Evolutionary conservation across 1,140 invertebrate species (phyloP), one percentile per base, ranked within the genome.

Genomic region (Gonatopus flavifemur): DNA sequence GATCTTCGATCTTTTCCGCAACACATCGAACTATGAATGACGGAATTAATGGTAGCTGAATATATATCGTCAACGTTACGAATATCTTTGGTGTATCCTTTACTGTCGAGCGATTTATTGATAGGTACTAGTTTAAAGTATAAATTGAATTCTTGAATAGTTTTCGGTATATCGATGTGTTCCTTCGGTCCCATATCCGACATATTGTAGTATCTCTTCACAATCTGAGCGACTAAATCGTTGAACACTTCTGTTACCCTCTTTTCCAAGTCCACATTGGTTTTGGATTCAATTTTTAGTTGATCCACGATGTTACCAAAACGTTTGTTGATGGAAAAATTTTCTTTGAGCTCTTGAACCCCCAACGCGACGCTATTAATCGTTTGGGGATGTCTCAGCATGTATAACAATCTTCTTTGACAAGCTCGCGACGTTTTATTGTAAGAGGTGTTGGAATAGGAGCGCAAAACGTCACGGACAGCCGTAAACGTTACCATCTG

Each of bases 361-460:
- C 80, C 84, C 1, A 86, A 61, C n/a, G 77, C 62, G 0, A 87
- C 79, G 56, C 82, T 84, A 16, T 82, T 76, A 5, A 72, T 62
- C 0, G 84, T 85, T 3, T 77, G 69, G 0, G 78, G 71, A 44
- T 84, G 82, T 55, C 84, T 84, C 66, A 86, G 65, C 74, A 88
- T 82, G 57, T 85, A 86, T 6, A 80, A 62, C 2, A 88, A 69
- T 15, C 88, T 72, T 6, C 88, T 70, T 49, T 86, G 83, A 69
- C 86, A 88, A 0, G 88, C 86, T 37, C 79, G 65, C 0, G 86
- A 85, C 0, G 88, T 89, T 69, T 91, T 91, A 56, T 89, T 86
- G 19, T 74, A 63, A 8, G 82, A 83, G 20, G 36, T 75, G 69
- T 66, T 77, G 7, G 69, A 79, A 40, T 74, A 77, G 50, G 64